Base-by-base conservation (phyloP, 2,797 vertebrate genomes). In the Diplodus puntazzo region DNA sequence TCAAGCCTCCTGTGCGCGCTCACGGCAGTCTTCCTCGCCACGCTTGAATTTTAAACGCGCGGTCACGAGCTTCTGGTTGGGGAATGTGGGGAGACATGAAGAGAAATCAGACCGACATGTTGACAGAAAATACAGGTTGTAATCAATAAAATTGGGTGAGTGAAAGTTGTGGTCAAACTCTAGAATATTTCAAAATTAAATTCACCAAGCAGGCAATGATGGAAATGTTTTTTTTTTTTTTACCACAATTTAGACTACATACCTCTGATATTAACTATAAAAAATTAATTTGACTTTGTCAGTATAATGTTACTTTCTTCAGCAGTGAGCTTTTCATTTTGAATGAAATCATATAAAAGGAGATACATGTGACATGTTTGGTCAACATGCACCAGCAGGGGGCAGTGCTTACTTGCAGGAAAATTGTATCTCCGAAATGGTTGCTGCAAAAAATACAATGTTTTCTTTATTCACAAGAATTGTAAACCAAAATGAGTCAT, bases 1-100 rank as follows among this genome's bases (percentile, higher is more conserved):
- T 96, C 94, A 96, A 90, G 92, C 78, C 91, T 90, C 85, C 70
- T 75, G 77, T 75, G 94, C 94, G 93, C 94, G 94, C 77, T 85
- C 93, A 82, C 90, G 88, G 60, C 52, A 27, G 54, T 57, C 90
- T 70, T 80, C 77, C 80, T 87, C 92, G 93, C 94, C 91, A 93
- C 91, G 93, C 92, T 93, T 85, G 79, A 88, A 87, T 92, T 92
- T 93, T 81, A 76, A 83, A 86, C 8, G 90, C 92, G 83, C 90
- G 90, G 20, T 53, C 92, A 86, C 91, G 92, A 90, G 57, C 9
- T 18, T 13, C 11, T 55, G 52, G 61, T 34, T 9, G 30, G 23
- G 7, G 27, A 23, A 13, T 3, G 42, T 34, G 17, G 9, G 39
- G 10, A 39, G 48, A 70, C 55, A 21, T 23, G 5, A 27, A 0